These are phyloP conservation scores for Chauna torquata DNA, from an alignment of 2,113 vertebrate genomes.

Conservation along the genomic window DNA sequence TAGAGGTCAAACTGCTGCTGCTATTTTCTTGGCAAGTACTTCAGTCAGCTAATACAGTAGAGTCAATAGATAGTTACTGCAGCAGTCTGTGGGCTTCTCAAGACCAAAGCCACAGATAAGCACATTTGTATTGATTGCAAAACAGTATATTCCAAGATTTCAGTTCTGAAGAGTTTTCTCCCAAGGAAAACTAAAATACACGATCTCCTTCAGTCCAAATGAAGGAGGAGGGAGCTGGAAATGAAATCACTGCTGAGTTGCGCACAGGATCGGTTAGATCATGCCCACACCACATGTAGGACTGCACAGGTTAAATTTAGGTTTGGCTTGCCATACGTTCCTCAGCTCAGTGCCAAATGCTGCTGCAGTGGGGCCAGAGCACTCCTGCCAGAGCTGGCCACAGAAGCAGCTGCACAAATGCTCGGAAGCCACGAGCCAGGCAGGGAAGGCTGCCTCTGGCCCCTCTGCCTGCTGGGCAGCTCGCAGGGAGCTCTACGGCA, in stretches of 20 bases:
- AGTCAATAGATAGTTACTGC: background rate
- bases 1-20: background rate
- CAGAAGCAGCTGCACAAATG: background rate
- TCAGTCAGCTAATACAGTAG: background rate
- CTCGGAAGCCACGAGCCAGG: background rate
- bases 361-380: background rate
- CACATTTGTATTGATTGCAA: background rate
- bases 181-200: background rate
- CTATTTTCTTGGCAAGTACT: background rate
- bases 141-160: background rate
- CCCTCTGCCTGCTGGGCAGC: background rate
- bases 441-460: background rate
- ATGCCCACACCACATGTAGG: background rate
- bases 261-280: background rate
- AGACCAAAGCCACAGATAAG: background rate
- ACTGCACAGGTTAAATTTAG: background rate
- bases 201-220: background rate
- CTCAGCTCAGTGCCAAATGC: background rate
- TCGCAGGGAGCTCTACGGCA: background rate
- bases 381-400: background rate
- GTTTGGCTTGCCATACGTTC: background rate
- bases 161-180: background rate
- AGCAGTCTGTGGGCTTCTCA: background rate
- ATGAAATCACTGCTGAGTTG: background rate
- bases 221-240: background rate